Evolutionary conservation across 2,888 invertebrate genomes (phyloP).

Genomic region (Congeria kusceri): DNA sequence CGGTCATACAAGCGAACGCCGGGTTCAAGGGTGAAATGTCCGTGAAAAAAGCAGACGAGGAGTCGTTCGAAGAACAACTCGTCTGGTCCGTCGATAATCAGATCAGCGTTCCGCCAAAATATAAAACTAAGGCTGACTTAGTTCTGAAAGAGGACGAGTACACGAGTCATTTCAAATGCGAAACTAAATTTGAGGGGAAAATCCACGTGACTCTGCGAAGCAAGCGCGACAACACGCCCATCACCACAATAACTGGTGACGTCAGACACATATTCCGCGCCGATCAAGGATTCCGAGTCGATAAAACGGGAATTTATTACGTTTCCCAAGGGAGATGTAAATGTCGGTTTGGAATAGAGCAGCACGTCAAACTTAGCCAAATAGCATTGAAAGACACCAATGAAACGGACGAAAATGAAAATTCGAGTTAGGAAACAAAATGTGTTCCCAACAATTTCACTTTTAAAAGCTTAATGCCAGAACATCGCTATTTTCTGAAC

Average conservation of each 20-base stretch:
- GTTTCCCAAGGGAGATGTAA: constrained; percentile 83
- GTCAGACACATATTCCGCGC: constrained; percentile 81
- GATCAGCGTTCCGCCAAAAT: constrained; percentile 83
- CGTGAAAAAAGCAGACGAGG: constrained; percentile 80
- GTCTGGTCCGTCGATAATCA: constrained; percentile 85
- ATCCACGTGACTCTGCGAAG: constrained; percentile 82
- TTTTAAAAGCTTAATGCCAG: too few relatives aligned
- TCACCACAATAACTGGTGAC: constrained; percentile 82
- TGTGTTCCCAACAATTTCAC: too few relatives aligned
- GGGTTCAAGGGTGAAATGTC: constrained; percentile 84
- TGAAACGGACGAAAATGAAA: constrained; percentile 45
- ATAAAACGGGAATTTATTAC: constrained; percentile 74
- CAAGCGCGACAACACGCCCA: constrained; percentile 82
- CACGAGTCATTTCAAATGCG: constrained; percentile 82
- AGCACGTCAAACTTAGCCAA: constrained; percentile 84
- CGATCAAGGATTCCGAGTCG: constrained; percentile 75
- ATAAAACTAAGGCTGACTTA: constrained; percentile 83
- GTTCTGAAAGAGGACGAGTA: constrained; percentile 84
- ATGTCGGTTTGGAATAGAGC: constrained; percentile 85
- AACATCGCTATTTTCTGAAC: too few relatives aligned
- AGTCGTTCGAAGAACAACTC: constrained; percentile 84
- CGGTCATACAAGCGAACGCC: constrained; percentile 84
- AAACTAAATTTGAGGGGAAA: constrained; percentile 83
- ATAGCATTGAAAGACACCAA: constrained; percentile 41
- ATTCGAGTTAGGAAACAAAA: constrained; percentile 11